These are phyloP conservation scores for Meteorus cinctellus DNA, from an alignment of 2,888 invertebrate genomes.

Conservation along the genomic window DNA sequence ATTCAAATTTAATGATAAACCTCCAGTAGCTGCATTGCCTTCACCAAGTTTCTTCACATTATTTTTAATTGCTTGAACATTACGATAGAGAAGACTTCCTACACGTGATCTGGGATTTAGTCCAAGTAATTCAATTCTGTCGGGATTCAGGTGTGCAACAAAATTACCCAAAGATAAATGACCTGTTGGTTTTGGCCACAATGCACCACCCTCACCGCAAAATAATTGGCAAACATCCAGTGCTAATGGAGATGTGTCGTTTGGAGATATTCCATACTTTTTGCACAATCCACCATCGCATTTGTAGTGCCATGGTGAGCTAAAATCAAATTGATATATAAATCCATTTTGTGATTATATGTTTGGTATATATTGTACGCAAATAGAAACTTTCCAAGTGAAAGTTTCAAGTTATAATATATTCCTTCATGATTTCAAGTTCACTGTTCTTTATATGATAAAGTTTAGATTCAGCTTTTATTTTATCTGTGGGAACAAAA, in stretches of 20 bases:
- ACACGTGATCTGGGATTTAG: constrained; percentile 65
- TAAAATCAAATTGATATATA: constrained; percentile 42
- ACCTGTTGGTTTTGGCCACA: constrained; percentile 82
- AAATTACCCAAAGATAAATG: constrained; percentile 75
- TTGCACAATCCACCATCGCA: constrained; percentile 66
- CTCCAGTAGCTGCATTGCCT: constrained; percentile 46
- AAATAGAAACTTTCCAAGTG: constrained; percentile 37
- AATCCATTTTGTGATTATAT: background rate
- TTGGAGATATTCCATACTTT: constrained; percentile 59
- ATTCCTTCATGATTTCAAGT: constrained; percentile 19
- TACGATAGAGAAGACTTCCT: constrained; percentile 55
- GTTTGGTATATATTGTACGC: background rate
- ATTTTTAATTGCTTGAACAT: constrained; percentile 57
- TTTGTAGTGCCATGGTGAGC: constrained; percentile 68
- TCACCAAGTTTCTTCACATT: constrained; percentile 55
- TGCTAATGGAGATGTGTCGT: constrained; percentile 57
- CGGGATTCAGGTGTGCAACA: constrained; percentile 74
- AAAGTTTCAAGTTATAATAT: constrained; percentile 41
- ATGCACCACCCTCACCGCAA: constrained; percentile 77
- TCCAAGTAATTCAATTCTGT: constrained; percentile 75
- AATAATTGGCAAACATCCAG: constrained; percentile 80
- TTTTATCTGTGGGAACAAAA: background rate
- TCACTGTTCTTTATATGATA: background rate
- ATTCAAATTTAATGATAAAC: constrained; percentile 56
- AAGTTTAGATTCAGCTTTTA: background rate